Conservation (phyloP, 2,888 invertebrate genomes). For the Chrysolina oricalcia region DNA sequence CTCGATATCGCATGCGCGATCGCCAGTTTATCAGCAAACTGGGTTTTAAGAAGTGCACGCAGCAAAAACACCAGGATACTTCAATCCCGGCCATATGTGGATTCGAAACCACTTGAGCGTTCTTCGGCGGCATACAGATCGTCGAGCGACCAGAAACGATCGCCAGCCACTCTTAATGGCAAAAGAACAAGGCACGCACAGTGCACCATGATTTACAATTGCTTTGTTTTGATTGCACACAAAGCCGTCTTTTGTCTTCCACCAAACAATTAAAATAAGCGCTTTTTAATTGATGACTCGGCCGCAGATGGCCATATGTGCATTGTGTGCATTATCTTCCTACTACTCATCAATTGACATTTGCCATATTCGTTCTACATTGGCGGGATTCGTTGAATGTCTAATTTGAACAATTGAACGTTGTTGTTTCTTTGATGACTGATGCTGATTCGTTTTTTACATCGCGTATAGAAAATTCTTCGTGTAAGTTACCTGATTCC, state of each 20-base stretch:
- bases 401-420: constrained; percentile 22
- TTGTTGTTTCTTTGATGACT: constrained; percentile 24
- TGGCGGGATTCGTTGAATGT: constrained; percentile 28
- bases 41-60: constrained; percentile 34
- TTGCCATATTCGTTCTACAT: constrained; percentile 36
- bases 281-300: constrained; percentile 46
- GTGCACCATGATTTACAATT: constrained; percentile 40
- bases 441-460: not conserved
- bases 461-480: not conserved
- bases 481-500: not conserved
- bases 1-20: not conserved
- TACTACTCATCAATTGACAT: constrained; percentile 38
- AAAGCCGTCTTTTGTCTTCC: constrained; percentile 44
- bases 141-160: constrained; percentile 34
- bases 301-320: constrained; percentile 37
- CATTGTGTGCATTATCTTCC: constrained; percentile 23
- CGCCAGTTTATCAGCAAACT: constrained; percentile 26
- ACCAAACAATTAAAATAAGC: constrained; percentile 42
- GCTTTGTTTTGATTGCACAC: constrained; percentile 47
- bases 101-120: constrained; percentile 33
- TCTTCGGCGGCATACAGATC: constrained; percentile 34
- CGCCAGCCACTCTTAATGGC: constrained; percentile 24
- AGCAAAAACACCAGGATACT: constrained; percentile 37
- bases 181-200: constrained; percentile 33
- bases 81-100: constrained; percentile 43